These are phyloP conservation scores for Aspidapion aeneum DNA, from an alignment of 2,888 invertebrate genomes.

Conservation along the genomic window DNA sequence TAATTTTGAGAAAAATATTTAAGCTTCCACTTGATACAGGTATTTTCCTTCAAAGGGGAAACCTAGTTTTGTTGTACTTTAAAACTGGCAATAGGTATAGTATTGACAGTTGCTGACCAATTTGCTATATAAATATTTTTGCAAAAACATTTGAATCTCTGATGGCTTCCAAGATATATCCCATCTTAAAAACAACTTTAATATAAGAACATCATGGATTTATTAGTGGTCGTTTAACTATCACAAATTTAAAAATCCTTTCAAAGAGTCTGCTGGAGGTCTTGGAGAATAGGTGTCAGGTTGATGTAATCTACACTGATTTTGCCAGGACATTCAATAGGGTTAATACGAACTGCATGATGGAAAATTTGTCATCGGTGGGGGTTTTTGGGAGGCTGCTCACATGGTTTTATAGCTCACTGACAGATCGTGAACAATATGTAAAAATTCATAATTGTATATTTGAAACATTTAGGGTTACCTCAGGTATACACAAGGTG, in stretches of 20 bases:
- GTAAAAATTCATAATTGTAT: not conserved
- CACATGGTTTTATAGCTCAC: not conserved
- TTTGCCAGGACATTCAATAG: not conserved
- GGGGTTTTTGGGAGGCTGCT: not conserved
- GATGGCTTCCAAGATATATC: too few species aligned
- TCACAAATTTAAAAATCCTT: not conserved
- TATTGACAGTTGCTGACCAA: too few species aligned
- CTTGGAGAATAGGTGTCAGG: not conserved
- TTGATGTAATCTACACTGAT: not conserved
- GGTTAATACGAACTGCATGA: not conserved
- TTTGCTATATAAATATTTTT: too few species aligned
- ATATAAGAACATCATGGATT: too few species aligned
- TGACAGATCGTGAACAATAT: not conserved
- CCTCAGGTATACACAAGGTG: not conserved
- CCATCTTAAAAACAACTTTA: too few species aligned
- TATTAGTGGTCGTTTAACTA: too few species aligned
- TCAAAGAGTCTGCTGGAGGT: not conserved
- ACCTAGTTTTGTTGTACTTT: too few species aligned
- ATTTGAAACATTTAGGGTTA: not conserved
- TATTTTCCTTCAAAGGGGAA: too few species aligned
- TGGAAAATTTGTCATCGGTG: not conserved
- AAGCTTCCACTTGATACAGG: too few species aligned
- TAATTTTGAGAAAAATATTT: too few species aligned
- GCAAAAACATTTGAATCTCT: too few species aligned
- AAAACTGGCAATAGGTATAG: too few species aligned